Base-by-base conservation (phyloP, 2,113 vertebrate genomes). In the Bujurquina vittata region DNA sequence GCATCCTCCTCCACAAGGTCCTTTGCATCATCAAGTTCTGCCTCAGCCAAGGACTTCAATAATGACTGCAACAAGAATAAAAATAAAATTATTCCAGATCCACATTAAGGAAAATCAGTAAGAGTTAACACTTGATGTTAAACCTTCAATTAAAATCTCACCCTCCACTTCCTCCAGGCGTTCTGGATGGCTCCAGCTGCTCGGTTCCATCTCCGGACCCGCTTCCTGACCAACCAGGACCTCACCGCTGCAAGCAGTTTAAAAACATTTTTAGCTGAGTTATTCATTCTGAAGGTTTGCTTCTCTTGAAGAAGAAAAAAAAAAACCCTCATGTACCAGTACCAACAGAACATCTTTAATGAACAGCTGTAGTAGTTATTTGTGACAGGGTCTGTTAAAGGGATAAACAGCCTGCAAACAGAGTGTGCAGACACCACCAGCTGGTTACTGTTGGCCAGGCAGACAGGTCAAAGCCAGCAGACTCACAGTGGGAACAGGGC, bases 151-250 rank as follows among this genome's bases (percentile, higher is more conserved):
- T 10, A 33, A 22, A 65, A 79, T 69, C 97, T 97, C 84, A 99
- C 98, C 87, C 90, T 96, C 97, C 98, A 97, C n/a, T 80, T 95
- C 90, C 84, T 96, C 98, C 98, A 99, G 3, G 84, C 63, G 0
- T 0, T 93, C 82, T 98, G 95, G 80, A 99, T 97, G 79, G 94
- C 62, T 0, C 74, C 17, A 10, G 96, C 97, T 67, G 98, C 97
- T 4, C 37, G 77, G 61, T 95, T 94, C 91, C 96, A 94, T 75
- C 90, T 96, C 80, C 5, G 93, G 85, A 98, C 89, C 72, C 67
- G 89, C 74, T 35, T 97, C 94, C 93, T 96, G 80, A 97, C 95
- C 29, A 98, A 75, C 98, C 98, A 99, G 49, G 95, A 95, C 5
- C 97, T 96, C 40, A 97, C n/a, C 63, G 86, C 98, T 99, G 87